Evolutionary conservation across 1,140 invertebrate genomes (phyloP).

Genomic region (Pseudomyrmex dendroicus): DNA sequence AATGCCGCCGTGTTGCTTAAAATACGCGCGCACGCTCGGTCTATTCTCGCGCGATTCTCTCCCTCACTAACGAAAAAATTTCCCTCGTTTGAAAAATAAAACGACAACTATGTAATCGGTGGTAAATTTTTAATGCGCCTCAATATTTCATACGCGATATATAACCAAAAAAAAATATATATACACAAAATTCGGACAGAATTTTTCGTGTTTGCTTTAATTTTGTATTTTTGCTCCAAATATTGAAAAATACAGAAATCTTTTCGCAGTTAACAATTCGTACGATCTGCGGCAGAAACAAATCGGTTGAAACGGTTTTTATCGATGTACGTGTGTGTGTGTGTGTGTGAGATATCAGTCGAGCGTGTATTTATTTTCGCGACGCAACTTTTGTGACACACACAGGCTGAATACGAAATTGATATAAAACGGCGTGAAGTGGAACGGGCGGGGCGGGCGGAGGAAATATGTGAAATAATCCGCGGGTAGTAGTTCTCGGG

Average conservation of each 20-base stretch:
- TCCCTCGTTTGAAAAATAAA: neutral
- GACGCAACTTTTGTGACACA: neutral
- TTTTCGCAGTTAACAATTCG: conserved; percentile 27
- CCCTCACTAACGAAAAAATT: too few species aligned
- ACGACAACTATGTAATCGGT: neutral
- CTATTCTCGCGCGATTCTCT: too few species aligned
- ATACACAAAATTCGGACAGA: neutral
- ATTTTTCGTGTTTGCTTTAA: neutral
- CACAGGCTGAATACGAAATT: neutral
- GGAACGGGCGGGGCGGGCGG: neutral
- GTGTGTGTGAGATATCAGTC: neutral
- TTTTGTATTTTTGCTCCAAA: neutral
- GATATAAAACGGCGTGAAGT: conserved; percentile 2
- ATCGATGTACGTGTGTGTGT: neutral
- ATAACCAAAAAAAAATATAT: neutral
- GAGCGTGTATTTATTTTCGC: conserved; percentile 8
- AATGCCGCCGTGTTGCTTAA: too few species aligned
- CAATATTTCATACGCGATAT: too few species aligned
- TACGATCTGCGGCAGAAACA: neutral
- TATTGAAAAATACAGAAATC: neutral
- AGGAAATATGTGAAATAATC: conserved; percentile 20
- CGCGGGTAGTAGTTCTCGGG: neutral
- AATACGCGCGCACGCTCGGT: too few species aligned
- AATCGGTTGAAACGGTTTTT: neutral
- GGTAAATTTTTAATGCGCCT: neutral